Base-by-base conservation (phyloP, 1,140 invertebrate species). In the Drosophila arawakana region DNA sequence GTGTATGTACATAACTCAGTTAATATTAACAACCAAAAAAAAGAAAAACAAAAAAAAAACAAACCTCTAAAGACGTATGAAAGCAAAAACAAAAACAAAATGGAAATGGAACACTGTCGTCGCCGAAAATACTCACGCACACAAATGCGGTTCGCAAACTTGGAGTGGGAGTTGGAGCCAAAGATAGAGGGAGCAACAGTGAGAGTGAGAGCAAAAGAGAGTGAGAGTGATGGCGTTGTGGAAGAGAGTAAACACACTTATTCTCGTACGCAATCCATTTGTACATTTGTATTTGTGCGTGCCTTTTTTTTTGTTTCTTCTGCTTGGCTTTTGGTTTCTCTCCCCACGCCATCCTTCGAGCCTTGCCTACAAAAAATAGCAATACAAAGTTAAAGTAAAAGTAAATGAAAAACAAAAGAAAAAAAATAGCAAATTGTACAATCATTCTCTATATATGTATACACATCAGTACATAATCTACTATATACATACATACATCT, bases 351-450 rank as follows among this genome's bases (percentile, higher is more conserved):
- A 8, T 25, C 30, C 52, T 13, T 3, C n/a, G 15, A 15, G 21
- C 41, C n/a, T 41, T 41, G 9, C 4, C 13, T 47, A 10, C 13
- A 55, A 35, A 47, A 47, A 35, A 21, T 21, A 18, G 35, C 6
- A 50, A 35, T 43, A 43, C 6, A 30, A 30, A 30, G 18, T 21
- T 21, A 21, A 21, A 21, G 18, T 21, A 21, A 21, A 21, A 21
- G 18, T 21, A 21, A 21, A 21, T 2, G 18, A 30, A 30, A 6
- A 30, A 41, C 25, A 54, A 37, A 41, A 39, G 3, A 9, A 46
- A 10, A 59, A 13, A 55, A 60, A 54, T 57, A 54, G 49, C 41
- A 73, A 69, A 67, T 73, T 68, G 70, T 73, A 68, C 55, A 68
- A 60, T 68, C 63, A 73, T 59, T 50, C 30, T 15, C 39, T 41